These are phyloP conservation scores for Chromobotia macracanthus DNA, from an alignment of 2,797 vertebrate genomes.

Conservation along the genomic window DNA sequence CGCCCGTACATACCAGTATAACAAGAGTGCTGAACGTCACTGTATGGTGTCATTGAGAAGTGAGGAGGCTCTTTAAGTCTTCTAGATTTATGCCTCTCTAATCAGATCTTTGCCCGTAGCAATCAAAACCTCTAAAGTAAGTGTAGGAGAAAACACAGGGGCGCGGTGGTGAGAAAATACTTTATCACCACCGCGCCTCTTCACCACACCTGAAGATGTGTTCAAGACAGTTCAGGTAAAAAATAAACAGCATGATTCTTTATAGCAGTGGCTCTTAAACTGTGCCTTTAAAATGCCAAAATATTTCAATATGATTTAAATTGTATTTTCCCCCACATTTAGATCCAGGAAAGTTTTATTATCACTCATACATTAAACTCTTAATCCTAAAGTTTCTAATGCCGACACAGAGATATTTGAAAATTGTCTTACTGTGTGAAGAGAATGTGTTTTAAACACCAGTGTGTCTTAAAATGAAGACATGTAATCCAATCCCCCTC, in stretches of 20 bases:
- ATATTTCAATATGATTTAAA: not conserved
- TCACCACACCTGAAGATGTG: constrained; percentile 23
- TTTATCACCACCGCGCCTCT: constrained; percentile 23
- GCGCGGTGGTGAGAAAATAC: too few relatives aligned
- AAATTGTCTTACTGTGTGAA: too few relatives aligned
- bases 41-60: constrained; percentile 3
- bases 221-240: constrained; percentile 10
- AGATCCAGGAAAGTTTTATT: not conserved
- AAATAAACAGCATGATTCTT: not conserved
- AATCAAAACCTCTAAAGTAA: constrained; percentile 49
- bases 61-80: constrained; percentile 29
- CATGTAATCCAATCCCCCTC: too few relatives aligned
- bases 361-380: not conserved
- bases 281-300: not conserved
- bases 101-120: constrained; percentile 57
- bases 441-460: too few relatives aligned
- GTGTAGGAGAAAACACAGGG: constrained; percentile 31
- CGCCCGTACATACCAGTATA: constrained; percentile 17
- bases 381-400: not conserved
- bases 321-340: not conserved
- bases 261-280: not conserved
- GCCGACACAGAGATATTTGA: too few relatives aligned
- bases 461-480: too few relatives aligned
- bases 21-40: constrained; percentile 3
- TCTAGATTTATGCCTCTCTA: constrained; percentile 40